Base-by-base conservation (phyloP, 1,140 invertebrate genomes). In the Bursaphelenchus mucronatus region DNA sequence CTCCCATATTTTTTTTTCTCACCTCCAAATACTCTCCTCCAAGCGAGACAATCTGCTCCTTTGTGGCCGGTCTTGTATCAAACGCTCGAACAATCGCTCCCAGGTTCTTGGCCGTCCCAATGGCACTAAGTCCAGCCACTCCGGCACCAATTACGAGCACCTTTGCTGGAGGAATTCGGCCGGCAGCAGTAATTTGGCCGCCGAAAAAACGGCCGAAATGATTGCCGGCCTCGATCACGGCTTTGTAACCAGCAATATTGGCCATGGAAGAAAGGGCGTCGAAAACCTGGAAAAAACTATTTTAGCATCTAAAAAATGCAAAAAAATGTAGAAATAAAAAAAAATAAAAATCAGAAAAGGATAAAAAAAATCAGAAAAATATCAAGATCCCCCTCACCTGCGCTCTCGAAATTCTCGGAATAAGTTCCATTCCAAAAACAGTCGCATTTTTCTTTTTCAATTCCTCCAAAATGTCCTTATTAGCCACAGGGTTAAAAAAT, bases 261-360 rank as follows among this genome's bases (percentile, higher is more conserved):
- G 90, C 90, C 91, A 93, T 93, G 3, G 90, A 92, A 79, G 89
- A 90, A 0, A 93, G 85, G 5, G 89, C 91, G 83, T 94, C 91
- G 83, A 91, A 92, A 19, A 75, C 73, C 61, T 78, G 73, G 49
- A 90, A 90, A 68, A 89, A 83, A 53, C n/a, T 87, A 88, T 58
- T 92, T 91, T 50, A 90, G 84, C 2, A 90, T 92, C 90, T 88
- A 89, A 89, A 11, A 87, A 85, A 83, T 62, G 73, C 69, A 63
- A 69, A 61, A 51, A 45, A 13, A 45, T 51, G 1, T 43, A 46
- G 50, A 17, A n/a, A 41, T 52, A 91, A 90, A 84, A 90, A 91
- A 64, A 76, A 76, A 30, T 3, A 30, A 30, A 30, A 30, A 30
- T 30, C 5, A 30, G 30, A 30, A 30, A 30, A 30, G 5, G 5